A percentile compares a stretch with the other conserved stretches of the same genome.
These are phyloP conservation scores for Rachycentron canadum DNA, from an alignment of 2,797 vertebrate genomes.

Conservation along the genomic window DNA sequence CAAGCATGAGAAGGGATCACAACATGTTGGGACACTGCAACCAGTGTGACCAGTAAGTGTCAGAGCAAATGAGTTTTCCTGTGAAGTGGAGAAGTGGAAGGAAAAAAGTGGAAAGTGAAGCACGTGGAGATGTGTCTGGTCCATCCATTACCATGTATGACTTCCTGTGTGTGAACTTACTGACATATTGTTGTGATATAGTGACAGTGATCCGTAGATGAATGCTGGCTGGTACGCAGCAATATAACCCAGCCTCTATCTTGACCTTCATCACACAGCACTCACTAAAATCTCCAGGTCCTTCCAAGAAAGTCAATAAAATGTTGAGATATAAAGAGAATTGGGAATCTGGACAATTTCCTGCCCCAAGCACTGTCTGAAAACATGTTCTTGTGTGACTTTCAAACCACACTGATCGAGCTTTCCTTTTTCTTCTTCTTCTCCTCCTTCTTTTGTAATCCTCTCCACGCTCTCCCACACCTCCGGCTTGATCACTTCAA, in stretches of 20 bases:
- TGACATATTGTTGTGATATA: not conserved
- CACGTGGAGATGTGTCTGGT: not conserved
- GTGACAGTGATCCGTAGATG: not conserved
- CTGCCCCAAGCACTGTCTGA: constrained; percentile 21
- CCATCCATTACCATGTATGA: too few species aligned
- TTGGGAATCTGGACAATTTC: constrained; percentile 1
- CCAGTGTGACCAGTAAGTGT: not conserved
- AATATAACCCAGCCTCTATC: not conserved
- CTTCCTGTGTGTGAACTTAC: not conserved
- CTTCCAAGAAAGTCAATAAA: constrained; percentile 10
- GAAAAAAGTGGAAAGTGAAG: too few species aligned
- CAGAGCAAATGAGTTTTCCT: constrained; percentile 15
- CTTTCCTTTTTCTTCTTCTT: constrained; percentile 19
- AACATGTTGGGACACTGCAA: not conserved
- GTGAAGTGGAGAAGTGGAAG: not conserved
- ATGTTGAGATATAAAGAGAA: constrained; percentile 6
- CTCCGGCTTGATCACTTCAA: constrained; percentile 20
- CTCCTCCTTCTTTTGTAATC: constrained; percentile 25
- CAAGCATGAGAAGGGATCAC: not conserved
- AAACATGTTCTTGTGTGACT: constrained; percentile 50
- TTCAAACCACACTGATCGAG: constrained; percentile 52
- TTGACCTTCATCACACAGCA: constrained; percentile 23
- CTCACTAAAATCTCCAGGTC: not conserved
- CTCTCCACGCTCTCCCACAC: constrained; percentile 16
- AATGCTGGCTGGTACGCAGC: not conserved